Evolutionary conservation across 2,888 invertebrate genomes (phyloP).

Genomic region (Meiosimyza decipiens): DNA sequence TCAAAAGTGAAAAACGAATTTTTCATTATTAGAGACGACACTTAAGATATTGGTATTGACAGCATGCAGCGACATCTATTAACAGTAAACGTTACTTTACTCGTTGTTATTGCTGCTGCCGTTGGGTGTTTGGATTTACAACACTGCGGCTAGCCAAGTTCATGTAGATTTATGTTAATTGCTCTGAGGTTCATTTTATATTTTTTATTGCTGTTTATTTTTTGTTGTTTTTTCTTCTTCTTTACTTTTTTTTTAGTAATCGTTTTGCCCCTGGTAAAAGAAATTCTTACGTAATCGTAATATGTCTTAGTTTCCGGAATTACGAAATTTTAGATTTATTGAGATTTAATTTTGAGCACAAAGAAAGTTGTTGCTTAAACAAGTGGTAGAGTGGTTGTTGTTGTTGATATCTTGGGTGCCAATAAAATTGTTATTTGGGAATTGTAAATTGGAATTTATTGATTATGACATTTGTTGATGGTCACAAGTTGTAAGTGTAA

Average conservation of each 20-base stretch:
- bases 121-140: too few species aligned
- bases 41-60: too few species aligned
- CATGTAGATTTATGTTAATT: conserved; percentile 18
- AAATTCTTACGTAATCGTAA: neutral
- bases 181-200: neutral
- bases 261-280: neutral
- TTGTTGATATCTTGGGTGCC: neutral
- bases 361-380: conserved; percentile 3
- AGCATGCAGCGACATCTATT: too few species aligned
- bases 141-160: neutral
- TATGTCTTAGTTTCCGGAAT: neutral
- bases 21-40: too few species aligned
- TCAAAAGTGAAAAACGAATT: too few species aligned
- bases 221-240: neutral
- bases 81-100: too few species aligned
- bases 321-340: conserved; percentile 6
- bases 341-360: neutral
- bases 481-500: too few species aligned
- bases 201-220: neutral
- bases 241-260: neutral
- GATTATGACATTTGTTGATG: too few species aligned
- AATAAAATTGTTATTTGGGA: neutral
- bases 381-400: neutral
- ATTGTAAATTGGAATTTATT: neutral
- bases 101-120: too few species aligned